A percentile compares a stretch with the other conserved stretches of the same genome.
phyloP scores from a whole-genome alignment of 2,113 vertebrate species.

The Menura novaehollandiae region DNA sequence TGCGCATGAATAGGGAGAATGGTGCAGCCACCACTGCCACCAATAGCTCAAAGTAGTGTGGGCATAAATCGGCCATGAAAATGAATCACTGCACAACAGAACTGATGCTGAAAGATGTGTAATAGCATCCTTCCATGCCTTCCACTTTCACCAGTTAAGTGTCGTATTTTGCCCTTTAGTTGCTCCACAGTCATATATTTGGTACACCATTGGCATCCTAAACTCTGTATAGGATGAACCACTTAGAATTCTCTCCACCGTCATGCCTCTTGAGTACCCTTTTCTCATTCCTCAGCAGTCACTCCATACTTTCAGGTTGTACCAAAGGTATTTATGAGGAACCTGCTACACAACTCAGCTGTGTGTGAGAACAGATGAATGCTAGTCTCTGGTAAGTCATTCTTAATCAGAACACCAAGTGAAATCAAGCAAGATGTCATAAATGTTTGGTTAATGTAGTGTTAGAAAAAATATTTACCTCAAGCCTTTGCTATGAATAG shows the following conservation, averaged over 20 bases:
- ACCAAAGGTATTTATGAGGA: background rate
- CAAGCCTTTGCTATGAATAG: background rate
- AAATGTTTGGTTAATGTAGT: background rate
- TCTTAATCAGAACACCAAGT: background rate
- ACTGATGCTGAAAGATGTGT: background rate
- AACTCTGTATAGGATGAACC: background rate
- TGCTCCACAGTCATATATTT: background rate
- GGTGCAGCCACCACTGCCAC: background rate
- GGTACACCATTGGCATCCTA: background rate
- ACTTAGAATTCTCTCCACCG: background rate
- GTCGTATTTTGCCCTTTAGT: background rate
- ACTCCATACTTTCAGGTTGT: background rate
- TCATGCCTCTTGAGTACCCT: background rate
- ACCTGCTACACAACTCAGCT: background rate
- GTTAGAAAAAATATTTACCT: background rate
- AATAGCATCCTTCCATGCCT: background rate
- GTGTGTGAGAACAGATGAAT: background rate
- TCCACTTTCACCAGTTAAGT: background rate
- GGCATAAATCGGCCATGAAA: background rate
- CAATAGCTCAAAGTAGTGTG: background rate
- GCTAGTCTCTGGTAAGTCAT: background rate
- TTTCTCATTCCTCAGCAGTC: background rate
- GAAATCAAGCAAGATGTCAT: background rate
- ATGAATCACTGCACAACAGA: background rate
- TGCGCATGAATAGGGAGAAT: background rate